These are phyloP conservation scores for Philereme transversata DNA, from an alignment of 2,888 invertebrate species.

Conservation along the genomic window DNA sequence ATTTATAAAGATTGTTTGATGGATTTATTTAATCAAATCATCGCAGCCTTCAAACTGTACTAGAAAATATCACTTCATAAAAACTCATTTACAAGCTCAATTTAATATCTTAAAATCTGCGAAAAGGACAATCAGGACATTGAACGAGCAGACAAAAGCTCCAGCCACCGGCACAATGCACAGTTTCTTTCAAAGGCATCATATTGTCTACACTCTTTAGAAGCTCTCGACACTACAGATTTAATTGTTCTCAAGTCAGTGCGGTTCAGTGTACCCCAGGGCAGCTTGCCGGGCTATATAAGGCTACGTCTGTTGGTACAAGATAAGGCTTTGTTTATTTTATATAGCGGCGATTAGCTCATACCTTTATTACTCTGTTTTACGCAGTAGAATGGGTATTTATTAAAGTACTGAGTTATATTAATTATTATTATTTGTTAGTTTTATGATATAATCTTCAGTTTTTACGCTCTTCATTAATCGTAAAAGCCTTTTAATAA, in stretches of 20 bases:
- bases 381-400: constrained; percentile 30
- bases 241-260: constrained; percentile 48
- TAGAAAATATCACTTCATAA: no score
- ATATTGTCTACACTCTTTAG: constrained; percentile 17
- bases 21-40: no score
- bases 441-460: no score
- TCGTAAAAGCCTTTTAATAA: no score
- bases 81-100: no score
- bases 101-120: background rate
- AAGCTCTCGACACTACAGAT: constrained; percentile 33
- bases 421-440: background rate
- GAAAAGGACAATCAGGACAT: constrained; percentile 1
- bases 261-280: constrained; percentile 48
- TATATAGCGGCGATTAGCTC: constrained; percentile 63
- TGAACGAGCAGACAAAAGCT: constrained; percentile 17
- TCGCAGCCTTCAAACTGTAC: no score
- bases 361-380: constrained; percentile 50
- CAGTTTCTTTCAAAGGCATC: constrained; percentile 16
- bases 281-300: constrained; percentile 64
- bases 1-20: no score
- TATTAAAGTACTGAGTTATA: background rate
- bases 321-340: constrained; percentile 75
- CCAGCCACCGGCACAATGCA: constrained; percentile 4
- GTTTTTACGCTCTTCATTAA: no score
- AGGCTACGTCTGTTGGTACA: constrained; percentile 61